Evolutionary conservation across 2,113 vertebrate species (phyloP).

Genomic region (Saccopteryx leptura): DNA sequence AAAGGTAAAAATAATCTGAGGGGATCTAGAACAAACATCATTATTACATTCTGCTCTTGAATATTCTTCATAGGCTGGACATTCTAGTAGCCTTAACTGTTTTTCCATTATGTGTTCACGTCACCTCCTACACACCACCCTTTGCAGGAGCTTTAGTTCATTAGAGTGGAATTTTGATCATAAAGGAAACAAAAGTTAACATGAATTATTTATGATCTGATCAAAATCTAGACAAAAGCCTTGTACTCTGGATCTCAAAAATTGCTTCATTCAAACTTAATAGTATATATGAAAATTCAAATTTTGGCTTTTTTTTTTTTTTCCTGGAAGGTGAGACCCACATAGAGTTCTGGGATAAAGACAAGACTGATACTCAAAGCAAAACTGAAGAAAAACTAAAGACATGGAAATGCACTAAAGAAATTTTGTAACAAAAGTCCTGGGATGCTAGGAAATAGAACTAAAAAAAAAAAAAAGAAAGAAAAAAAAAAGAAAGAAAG

Average conservation of each 20-base stretch:
- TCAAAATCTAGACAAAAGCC: not conserved
- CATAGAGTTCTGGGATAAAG: constrained; percentile 9
- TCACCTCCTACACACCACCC: not conserved
- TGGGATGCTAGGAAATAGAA: not conserved
- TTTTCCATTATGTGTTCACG: not conserved
- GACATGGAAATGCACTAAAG: not conserved
- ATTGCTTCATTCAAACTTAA: not conserved
- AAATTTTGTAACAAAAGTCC: not conserved
- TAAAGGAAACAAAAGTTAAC: not conserved
- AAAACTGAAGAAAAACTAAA: not conserved
- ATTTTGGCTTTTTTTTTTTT: not conserved
- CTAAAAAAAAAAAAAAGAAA: not conserved
- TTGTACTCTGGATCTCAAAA: not conserved
- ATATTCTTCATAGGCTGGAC: not conserved
- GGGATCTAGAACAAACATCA: not conserved
- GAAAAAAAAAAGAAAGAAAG: not conserved
- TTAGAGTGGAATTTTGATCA: constrained; percentile 27
- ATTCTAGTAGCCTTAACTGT: not conserved
- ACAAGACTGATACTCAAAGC: not conserved
- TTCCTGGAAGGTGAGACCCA: not conserved
- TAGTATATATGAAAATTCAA: not conserved
- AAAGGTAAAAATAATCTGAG: not conserved
- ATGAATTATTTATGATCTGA: constrained; percentile 14
- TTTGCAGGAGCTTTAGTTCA: not conserved
- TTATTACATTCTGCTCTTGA: not conserved